phyloP scores from a whole-genome alignment of 2,888 invertebrate genomes.

The Drosophila monieri region DNA sequence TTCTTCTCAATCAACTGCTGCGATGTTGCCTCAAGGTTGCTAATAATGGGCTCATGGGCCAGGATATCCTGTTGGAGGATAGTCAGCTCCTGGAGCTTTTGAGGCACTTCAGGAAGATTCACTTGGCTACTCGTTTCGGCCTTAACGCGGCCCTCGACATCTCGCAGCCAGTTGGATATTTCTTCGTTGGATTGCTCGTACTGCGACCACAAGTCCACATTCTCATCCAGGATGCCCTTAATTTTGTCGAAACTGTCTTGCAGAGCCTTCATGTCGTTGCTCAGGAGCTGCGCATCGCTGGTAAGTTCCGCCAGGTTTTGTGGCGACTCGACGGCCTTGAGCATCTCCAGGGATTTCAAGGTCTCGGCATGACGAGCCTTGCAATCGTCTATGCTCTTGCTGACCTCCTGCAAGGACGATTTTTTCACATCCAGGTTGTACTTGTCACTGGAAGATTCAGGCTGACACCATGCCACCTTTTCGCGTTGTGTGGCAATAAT shows the following conservation, averaged over 20 bases:
- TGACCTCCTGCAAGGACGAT: conserved; percentile 90
- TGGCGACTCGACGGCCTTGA: conserved; percentile 90
- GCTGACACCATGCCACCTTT: conserved; percentile 95
- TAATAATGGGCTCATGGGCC: conserved; percentile 88
- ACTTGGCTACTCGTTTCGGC: conserved; percentile 89
- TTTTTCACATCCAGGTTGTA: conserved; percentile 96
- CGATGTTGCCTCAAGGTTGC: conserved; percentile 88
- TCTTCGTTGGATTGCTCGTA: conserved; percentile 91
- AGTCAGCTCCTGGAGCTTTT: conserved; percentile 88
- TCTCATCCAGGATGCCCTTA: conserved; percentile 87
- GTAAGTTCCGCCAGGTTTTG: conserved; percentile 88
- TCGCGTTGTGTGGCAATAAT: conserved; percentile 92
- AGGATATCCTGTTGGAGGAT: conserved; percentile 87
- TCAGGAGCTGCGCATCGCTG: conserved; percentile 88
- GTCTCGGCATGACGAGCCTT: conserved; percentile 88
- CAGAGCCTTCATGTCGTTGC: conserved; percentile 89
- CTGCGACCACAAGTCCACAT: conserved; percentile 91
- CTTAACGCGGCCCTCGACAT: conserved; percentile 90
- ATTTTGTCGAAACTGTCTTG: conserved; percentile 88
- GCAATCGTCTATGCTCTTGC: conserved; percentile 89
- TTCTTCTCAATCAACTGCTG: conserved; percentile 90
- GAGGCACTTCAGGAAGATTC: conserved; percentile 88
- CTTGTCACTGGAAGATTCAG: conserved; percentile 94
- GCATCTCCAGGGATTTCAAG: conserved; percentile 88
- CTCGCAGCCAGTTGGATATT: conserved; percentile 90